Evolutionary conservation across 2,888 invertebrate species (phyloP).

Genomic region (Lasius platythorax): DNA sequence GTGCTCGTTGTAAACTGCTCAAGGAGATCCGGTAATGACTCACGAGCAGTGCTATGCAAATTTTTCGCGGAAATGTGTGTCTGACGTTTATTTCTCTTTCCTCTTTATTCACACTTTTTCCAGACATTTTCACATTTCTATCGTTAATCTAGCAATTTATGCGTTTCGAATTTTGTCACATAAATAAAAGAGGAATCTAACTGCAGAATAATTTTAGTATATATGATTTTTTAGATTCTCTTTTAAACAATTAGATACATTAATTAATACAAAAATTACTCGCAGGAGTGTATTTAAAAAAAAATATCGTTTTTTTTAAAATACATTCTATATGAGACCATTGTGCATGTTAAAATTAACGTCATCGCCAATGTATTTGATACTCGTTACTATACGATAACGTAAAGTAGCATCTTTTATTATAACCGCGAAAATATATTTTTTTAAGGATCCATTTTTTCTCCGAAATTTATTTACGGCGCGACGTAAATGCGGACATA

Average conservation of each 20-base stretch:
- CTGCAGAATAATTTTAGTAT: no score
- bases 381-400: conserved; percentile 10
- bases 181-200: neutral
- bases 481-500: conserved; percentile 50
- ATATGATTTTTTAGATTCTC: neutral
- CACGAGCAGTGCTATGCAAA: conserved; percentile 78
- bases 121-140: conserved; percentile 14
- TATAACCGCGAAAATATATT: conserved; percentile 5
- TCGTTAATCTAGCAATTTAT: neutral
- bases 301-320: neutral
- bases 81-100: conserved; percentile 63
- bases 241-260: neutral
- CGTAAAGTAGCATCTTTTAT: conserved; percentile 12
- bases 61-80: conserved; percentile 79
- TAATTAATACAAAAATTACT: neutral
- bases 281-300: neutral
- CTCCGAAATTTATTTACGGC: conserved; percentile 52
- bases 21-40: conserved; percentile 83
- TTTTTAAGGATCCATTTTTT: neutral
- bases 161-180: neutral
- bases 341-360: neutral
- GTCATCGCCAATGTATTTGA: neutral
- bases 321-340: neutral
- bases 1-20: conserved; percentile 75
- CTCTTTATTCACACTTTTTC: conserved; percentile 49